Evolutionary conservation across 2,113 vertebrate species (phyloP), one percentile per base, ranked within the genome.

Genomic region (Tetrao urogallus): DNA sequence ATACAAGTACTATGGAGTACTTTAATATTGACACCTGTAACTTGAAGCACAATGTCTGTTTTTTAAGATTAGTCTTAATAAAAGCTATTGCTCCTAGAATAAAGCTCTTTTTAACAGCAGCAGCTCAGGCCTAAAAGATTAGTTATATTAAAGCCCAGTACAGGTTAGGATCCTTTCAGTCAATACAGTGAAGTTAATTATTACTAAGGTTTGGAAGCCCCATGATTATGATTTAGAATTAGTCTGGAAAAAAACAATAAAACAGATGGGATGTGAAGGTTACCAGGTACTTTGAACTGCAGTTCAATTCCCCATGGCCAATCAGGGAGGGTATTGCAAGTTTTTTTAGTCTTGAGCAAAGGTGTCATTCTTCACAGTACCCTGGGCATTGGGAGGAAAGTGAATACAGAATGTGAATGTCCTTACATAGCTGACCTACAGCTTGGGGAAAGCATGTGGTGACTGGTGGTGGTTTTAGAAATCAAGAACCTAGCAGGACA

Each of bases 221-320:
- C 76, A 48, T 6, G 58, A 93, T 91, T 95, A 95, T 20, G 52
- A 78, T 78, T 92, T 74, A 94, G 88, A 94, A 95, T 96, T 96
- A 96, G 95, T 94, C 54, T 77, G 76, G 61, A 28, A 28, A 64
- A 38, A 96, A 89, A 91, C 61, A 88, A 78, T 91, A 97, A 86
- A 96, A 95, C 85, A 94, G 93, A 96, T 75, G 91, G 94, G 88
- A 96, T 81, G 93, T 94, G 93, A 96, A 94, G 95, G 96, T 97
- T 97, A 97, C 96, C 96, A 95, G 96, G 92, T 83, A 97, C 93
- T 97, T 81, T 96, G 96, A 96, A 97, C 85, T 94, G 93, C 79
- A 13, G 87, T 96, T 96, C 95, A 96, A 96, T 86, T 96, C 96
- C 94, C 95, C 89, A 95, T 88, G 93, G 94, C 93, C 94, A 96